phyloP scores from a whole-genome alignment of 2,113 vertebrate genomes.

The Etheostoma cragini region DNA sequence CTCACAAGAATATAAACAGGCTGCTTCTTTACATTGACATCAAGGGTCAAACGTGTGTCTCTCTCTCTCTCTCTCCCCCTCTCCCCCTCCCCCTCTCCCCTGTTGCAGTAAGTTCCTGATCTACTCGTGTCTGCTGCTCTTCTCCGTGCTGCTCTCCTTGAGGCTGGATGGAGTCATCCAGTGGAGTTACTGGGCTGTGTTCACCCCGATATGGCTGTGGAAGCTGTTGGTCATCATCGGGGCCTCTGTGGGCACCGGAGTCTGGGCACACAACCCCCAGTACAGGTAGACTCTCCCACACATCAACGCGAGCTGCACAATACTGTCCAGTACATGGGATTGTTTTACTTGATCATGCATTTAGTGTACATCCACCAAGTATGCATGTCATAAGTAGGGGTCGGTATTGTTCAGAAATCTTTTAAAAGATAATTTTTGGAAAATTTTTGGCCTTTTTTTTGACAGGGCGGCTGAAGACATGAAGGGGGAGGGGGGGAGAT shows the following conservation, averaged over 20 bases:
- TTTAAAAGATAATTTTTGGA: too few relatives aligned
- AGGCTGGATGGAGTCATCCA: constrained; percentile 95
- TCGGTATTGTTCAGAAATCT: too few relatives aligned
- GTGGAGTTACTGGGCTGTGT: constrained; percentile 99
- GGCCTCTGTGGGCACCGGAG: constrained; percentile 94
- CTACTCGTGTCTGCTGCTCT: constrained; percentile 96
- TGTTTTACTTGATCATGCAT: too few relatives aligned
- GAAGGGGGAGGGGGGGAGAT: too few relatives aligned
- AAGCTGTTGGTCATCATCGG: constrained; percentile 97
- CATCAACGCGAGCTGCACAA: too few relatives aligned
- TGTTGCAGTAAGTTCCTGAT: constrained; percentile 95
- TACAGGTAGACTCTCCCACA: constrained; percentile 87
- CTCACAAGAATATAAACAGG: background rate
- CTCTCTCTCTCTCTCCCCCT: too few relatives aligned
- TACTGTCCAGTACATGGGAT: too few relatives aligned
- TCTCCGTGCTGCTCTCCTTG: constrained; percentile 94
- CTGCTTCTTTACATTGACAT: background rate
- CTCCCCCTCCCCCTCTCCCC: too few relatives aligned
- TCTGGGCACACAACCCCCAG: constrained; percentile 98
- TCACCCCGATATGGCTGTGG: constrained; percentile 98
- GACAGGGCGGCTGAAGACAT: too few relatives aligned
- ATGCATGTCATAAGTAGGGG: too few relatives aligned
- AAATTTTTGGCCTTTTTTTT: too few relatives aligned
- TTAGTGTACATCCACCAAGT: too few relatives aligned
- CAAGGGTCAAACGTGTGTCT: background rate